Evolutionary conservation across 2,797 vertebrate species (phyloP).

Genomic region (Neosalanx taihuensis): DNA sequence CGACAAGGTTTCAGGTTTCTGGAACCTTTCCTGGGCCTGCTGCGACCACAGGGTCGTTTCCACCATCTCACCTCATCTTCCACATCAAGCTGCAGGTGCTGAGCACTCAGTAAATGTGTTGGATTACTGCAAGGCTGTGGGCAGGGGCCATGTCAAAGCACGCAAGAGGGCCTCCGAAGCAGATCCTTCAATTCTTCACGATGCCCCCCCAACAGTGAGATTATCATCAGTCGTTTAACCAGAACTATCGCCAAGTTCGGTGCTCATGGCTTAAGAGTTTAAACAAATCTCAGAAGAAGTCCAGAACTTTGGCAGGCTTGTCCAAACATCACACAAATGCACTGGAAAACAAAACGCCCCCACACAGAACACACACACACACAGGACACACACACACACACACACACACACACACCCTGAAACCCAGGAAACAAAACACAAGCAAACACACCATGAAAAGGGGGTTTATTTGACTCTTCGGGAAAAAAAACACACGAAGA

Average conservation of each 20-base stretch:
- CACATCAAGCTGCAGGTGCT: conserved; percentile 44
- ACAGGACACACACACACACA: conserved; percentile 24
- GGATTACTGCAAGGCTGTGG: conserved; percentile 18
- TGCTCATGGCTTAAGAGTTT: conserved; percentile 37
- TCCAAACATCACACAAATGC: conserved; percentile 41
- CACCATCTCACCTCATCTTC: conserved; percentile 28
- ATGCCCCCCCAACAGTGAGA: conserved; percentile 8
- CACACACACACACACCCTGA: conserved; percentile 40
- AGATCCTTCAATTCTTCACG: neutral
- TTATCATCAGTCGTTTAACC: neutral
- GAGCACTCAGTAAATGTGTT: conserved; percentile 39
- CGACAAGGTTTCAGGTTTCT: conserved; percentile 39
- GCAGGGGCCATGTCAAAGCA: conserved; percentile 2
- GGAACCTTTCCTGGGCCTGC: conserved; percentile 20
- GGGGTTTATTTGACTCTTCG: conserved; percentile 27
- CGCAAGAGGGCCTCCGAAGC: neutral
- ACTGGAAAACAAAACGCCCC: conserved; percentile 30
- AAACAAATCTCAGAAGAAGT: conserved; percentile 55
- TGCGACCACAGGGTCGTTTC: conserved; percentile 52
- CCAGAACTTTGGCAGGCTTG: conserved; percentile 51
- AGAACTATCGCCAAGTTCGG: conserved; percentile 18
- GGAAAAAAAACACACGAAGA: conserved; percentile 3
- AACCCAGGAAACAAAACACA: conserved; percentile 69
- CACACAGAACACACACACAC: neutral
- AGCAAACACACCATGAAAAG: conserved; percentile 50